Evolutionary conservation across 2,797 vertebrate species (phyloP).

Genomic region (Menidia menidia): DNA sequence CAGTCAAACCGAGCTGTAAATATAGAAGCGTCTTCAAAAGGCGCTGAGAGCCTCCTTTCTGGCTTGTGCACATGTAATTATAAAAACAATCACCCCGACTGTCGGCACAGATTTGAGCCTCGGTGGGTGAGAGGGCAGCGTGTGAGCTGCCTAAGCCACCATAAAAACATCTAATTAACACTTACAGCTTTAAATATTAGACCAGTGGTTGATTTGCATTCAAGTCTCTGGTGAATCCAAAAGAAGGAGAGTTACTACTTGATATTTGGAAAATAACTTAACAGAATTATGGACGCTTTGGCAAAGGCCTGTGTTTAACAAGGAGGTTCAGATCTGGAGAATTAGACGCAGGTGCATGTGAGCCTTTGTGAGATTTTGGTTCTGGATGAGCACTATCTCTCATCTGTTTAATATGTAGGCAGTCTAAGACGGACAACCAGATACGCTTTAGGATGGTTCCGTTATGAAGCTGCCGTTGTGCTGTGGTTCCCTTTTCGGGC

Average conservation of each 20-base stretch:
- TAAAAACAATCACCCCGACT: constrained; percentile 55
- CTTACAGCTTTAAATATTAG: constrained; percentile 47
- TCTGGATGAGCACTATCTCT: constrained; percentile 17
- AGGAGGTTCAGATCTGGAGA: background rate
- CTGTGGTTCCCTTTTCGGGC: constrained; percentile 11
- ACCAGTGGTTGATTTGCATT: constrained; percentile 30
- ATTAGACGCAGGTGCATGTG: no score
- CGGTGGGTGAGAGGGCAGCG: constrained; percentile 61
- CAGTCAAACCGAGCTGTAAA: constrained; percentile 26
- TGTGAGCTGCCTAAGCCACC: constrained; percentile 36
- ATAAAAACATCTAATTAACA: constrained; percentile 65
- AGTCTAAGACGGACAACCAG: constrained; percentile 40
- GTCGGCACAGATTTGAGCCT: constrained; percentile 45
- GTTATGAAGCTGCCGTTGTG: constrained; percentile 18
- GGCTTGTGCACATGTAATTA: constrained; percentile 56
- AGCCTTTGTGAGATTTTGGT: no score
- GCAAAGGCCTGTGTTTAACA: no score
- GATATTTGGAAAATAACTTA: constrained; percentile 11
- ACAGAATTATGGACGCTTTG: background rate
- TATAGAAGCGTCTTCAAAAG: constrained; percentile 45
- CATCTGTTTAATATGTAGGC: constrained; percentile 16
- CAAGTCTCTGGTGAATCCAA: background rate
- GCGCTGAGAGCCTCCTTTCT: constrained; percentile 27
- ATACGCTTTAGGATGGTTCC: constrained; percentile 22
- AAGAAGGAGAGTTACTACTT: constrained; percentile 2